Evolutionary conservation across 2,113 vertebrate genomes (phyloP).

Genomic region (Vulpes ferrilata): DNA sequence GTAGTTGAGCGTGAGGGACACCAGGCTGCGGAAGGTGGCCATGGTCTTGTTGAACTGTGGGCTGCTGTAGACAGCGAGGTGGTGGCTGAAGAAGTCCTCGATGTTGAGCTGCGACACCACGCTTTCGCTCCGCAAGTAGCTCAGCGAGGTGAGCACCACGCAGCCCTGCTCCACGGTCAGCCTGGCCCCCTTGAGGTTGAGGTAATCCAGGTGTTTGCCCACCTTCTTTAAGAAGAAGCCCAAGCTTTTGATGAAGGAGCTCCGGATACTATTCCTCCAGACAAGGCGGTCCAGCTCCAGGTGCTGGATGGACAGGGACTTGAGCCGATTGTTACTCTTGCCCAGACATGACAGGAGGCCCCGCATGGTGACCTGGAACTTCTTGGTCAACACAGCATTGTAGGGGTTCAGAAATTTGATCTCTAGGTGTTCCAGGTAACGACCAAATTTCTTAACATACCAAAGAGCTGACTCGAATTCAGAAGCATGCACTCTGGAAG

Average conservation of each 20-base stretch:
- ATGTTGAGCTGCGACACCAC: slow-evolving; percentile 84
- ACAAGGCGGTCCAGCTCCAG: slow-evolving; percentile 85
- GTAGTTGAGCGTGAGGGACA: slow-evolving; percentile 87
- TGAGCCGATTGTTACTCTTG: slow-evolving; percentile 82
- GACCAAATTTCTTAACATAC: slow-evolving; percentile 86
- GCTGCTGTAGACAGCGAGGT: slow-evolving; percentile 84
- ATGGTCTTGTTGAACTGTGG: slow-evolving; percentile 84
- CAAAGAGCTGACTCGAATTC: slow-evolving; percentile 84
- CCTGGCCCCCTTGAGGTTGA: slow-evolving; percentile 87
- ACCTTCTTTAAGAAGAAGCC: slow-evolving; percentile 85
- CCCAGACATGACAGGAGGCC: slow-evolving; percentile 84
- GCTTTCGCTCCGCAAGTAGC: slow-evolving; percentile 73
- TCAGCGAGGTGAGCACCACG: slow-evolving; percentile 84
- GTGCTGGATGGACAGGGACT: slow-evolving; percentile 84
- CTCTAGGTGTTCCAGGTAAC: slow-evolving; percentile 87
- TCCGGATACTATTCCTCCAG: slow-evolving; percentile 83
- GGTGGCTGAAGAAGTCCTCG: slow-evolving; percentile 87
- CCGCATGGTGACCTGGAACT: slow-evolving; percentile 86
- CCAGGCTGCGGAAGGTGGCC: slow-evolving; percentile 82
- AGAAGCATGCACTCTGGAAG: slow-evolving; percentile 62
- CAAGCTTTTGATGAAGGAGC: slow-evolving; percentile 84
- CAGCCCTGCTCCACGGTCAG: slow-evolving; percentile 87
- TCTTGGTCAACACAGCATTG: slow-evolving; percentile 81
- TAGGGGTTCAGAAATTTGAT: slow-evolving; percentile 86
- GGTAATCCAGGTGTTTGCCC: slow-evolving; percentile 82